Base-by-base conservation (phyloP, 2,888 invertebrate species). In the Lasioglossum pauxillum region DNA sequence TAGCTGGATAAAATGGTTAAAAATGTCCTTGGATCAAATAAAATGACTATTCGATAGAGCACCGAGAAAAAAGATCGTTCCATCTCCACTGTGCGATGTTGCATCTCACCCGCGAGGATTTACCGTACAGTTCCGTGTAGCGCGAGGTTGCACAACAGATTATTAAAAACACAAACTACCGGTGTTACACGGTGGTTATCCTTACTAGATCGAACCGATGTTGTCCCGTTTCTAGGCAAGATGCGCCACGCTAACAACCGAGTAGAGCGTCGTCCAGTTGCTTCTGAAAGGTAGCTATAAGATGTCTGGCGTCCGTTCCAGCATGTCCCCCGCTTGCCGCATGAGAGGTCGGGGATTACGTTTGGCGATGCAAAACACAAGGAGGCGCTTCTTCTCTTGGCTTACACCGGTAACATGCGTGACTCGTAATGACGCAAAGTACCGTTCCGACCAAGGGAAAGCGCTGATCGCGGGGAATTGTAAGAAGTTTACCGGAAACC, bases 361-460 rank as follows among this genome's bases (percentile, higher is more conserved):
- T 44, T 67, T 41, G 41, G 31, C 46, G 31, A 46, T 23, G 64
- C 41, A 46, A 76, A 76, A 64, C 64, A 31, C 64, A 7, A n/a
- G 41, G 41, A 53, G 53, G 23, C n/a, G 31, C 27, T 35, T 64
- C 10, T 41, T 41, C 41, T 46, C 14, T 35, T 2, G 53, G 44
- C 46, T 64, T 46, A 35, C 41, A 49, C 49, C 76, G 19, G 31
- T 78, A 76, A 76, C 44, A 44, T 27, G 77, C 60, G 19, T 80
- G 76, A 38, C 44, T 72, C 38, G 57, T 76, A 74, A 84, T 27
- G 57, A 78, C 82, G 57, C 53, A 35, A 41, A 35, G 82, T 83
- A 82, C 81, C 83, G 86, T 86, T 88, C 57, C n/a, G 64, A 75
- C 80, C 46, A 35, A 72, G 83, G 67, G 82, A 88, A 72, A 86